Base-by-base conservation (phyloP, 2,113 vertebrate genomes). In the Odocoileus hemionus region DNA sequence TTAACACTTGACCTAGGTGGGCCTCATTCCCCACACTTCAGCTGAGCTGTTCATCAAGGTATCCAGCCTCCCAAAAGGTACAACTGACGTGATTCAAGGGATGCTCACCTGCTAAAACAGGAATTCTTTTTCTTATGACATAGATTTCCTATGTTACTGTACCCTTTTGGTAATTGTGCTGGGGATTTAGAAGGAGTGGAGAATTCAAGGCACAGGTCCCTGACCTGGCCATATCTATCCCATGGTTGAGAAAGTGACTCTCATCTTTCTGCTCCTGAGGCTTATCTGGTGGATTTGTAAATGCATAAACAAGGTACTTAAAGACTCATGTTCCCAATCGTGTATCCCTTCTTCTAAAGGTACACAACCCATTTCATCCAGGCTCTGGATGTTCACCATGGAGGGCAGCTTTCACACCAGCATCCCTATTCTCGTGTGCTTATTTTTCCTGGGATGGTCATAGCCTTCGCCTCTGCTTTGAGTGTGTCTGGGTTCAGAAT, bases 401-500 rank as follows among this genome's bases (percentile, higher is more conserved):
- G 78, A 64, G 17, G 30, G 3, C 4, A 61, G 2, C 30, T 79
- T 23, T 61, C 21, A 11, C 11, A 2, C 28, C 21, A 19, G 25
- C 2, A 1, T 1, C 21, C 6, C 28, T 4, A 4, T 11, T 28
- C 14, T 26, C 7, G 16, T 14, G 16, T 33, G 0, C 26, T 61
- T 61, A 39, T 19, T 33, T 85, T 28, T 70, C 30, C 6, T 0
- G 26, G 7, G 36, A 16, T 2, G 1, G 7, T 58, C 39, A 7
- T 1, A 64, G 64, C 50, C 25, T 89, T 86, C 39, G 84, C 23
- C 76, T 85, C 25, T 86, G 10, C 28, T 54, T 54, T 80, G 86
- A 12, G 17, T n/a, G 16, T 55, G 17, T 14, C 82, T 89, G 19
- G 43, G 47, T 86, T 98, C 45, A 91, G 86, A 92, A 64, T 47